phyloP scores from a whole-genome alignment of 1,140 invertebrate genomes.

The Bactericera cockerelli region DNA sequence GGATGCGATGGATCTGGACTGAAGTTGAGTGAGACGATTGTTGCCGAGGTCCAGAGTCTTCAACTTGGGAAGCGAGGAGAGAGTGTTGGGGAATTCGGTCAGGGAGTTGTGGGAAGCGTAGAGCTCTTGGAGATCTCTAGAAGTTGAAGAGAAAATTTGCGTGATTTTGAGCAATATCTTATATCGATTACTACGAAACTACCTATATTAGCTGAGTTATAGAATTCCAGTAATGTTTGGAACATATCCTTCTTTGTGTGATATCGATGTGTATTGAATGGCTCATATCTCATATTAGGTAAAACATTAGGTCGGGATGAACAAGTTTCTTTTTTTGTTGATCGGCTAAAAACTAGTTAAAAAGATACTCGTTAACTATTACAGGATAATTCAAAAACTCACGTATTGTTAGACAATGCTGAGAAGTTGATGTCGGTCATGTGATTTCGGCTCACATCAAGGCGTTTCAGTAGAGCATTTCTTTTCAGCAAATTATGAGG shows the following conservation, averaged over 20 bases:
- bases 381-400: too few relatives aligned
- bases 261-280: too few relatives aligned
- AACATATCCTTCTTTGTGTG: too few relatives aligned
- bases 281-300: too few relatives aligned
- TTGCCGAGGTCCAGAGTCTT: slow-evolving; percentile 57
- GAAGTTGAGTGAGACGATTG: slow-evolving; percentile 42
- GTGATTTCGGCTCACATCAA: slow-evolving; percentile 64
- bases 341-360: too few relatives aligned
- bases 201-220: too few relatives aligned
- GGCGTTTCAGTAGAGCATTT: slow-evolving; percentile 40
- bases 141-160: slow-evolving; percentile 18
- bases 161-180: too few relatives aligned
- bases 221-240: too few relatives aligned
- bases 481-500: slow-evolving; percentile 48
- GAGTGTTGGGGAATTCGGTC: slow-evolving; percentile 47
- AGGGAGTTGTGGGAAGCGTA: slow-evolving; percentile 65
- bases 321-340: too few relatives aligned
- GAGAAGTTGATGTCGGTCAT: slow-evolving; percentile 46
- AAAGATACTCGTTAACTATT: too few relatives aligned
- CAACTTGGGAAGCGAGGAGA: slow-evolving; percentile 48
- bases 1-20: slow-evolving; percentile 35
- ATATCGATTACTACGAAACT: too few relatives aligned
- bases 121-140: slow-evolving; percentile 48
- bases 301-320: too few relatives aligned
- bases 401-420: slow-evolving; percentile 44